phyloP scores from a whole-genome alignment of 2,113 vertebrate species.

The Protobothrops flavoviridis region DNA sequence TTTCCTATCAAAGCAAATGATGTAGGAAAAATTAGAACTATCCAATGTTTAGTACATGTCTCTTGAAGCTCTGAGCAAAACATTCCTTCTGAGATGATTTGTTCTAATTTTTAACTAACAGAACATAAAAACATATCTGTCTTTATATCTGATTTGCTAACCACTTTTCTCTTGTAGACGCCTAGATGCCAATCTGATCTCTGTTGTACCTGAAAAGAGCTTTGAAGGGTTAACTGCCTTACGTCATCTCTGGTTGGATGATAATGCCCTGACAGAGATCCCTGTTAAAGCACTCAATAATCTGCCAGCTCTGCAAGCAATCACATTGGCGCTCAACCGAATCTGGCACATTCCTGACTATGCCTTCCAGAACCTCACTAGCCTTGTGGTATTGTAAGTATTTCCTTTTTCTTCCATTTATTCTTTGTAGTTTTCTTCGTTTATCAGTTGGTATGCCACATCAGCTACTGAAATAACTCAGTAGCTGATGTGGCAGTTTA shows the following conservation, averaged over 20 bases:
- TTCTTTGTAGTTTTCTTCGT: neutral
- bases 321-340: conserved; percentile 94
- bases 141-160: conserved; percentile 12
- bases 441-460: neutral
- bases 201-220: conserved; percentile 82
- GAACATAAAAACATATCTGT: neutral
- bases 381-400: conserved; percentile 93
- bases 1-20: neutral
- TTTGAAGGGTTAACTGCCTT: conserved; percentile 85
- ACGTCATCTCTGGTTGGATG: conserved; percentile 94
- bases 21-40: neutral
- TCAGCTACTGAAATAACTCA: neutral
- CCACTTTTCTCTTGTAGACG: conserved; percentile 75
- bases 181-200: conserved; percentile 92
- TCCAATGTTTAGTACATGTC: neutral
- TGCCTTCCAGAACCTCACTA: conserved; percentile 91
- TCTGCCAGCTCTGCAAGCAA: conserved; percentile 88
- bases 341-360: conserved; percentile 87
- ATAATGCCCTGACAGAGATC: conserved; percentile 89
- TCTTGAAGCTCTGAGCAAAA: neutral
- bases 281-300: conserved; percentile 82
- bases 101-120: neutral
- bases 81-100: neutral
- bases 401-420: neutral
- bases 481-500: neutral